Base-by-base conservation (phyloP, 2,888 invertebrate species). In the Prosopocoilus inquinatus region DNA sequence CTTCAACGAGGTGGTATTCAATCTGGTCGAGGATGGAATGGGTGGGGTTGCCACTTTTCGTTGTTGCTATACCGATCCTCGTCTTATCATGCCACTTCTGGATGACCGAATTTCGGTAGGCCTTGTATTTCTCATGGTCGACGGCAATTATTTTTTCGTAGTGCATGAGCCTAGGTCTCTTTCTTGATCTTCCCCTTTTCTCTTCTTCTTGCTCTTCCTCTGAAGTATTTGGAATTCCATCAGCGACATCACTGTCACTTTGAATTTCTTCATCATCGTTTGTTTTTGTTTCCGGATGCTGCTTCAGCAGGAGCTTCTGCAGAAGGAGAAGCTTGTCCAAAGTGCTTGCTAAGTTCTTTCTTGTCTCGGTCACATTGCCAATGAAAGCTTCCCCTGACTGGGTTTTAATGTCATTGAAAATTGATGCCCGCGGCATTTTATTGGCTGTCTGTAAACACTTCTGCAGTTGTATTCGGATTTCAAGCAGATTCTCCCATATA, bases 11-110 rank as follows among this genome's bases (percentile, higher is more conserved):
- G 57, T 91, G 86, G 75, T 89, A 91, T 44, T 95, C 88, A 64
- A 97, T 93, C 78, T 96, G 93, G 67, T 88, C 89, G 3, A 88
- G 73, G 9, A 88, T 78, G 8, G 84, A 88, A 57, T 71, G 68
- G 43, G 64, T 47, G n/a, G 47, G 28, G 74, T 78, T 88, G 47
- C 79, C 82, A 65, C 79, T 84, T 60, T 84, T 79, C 65, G 78
- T 81, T 67, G 84, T 87, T 7, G 87, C 79, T 7, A 83, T 80
- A n/a, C 83, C 81, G 9, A 92, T 76, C 62, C 89, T 84, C 0
- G 95, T 96, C 76, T 94, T 94, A 59, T 96, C 94, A 76, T 95
- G 90, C 97, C 97, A 97, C 74, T 95, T 95, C 65, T 93, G 88
- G 57, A 98, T 88, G 7, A 90, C 88, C 1, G 84, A 77, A 70